Percentiles rank a stretch among this genome's conserved stretches.
Evolutionary conservation across 2,113 vertebrate genomes (phyloP).

Genomic region (Paracanthobrama guichenoti): DNA sequence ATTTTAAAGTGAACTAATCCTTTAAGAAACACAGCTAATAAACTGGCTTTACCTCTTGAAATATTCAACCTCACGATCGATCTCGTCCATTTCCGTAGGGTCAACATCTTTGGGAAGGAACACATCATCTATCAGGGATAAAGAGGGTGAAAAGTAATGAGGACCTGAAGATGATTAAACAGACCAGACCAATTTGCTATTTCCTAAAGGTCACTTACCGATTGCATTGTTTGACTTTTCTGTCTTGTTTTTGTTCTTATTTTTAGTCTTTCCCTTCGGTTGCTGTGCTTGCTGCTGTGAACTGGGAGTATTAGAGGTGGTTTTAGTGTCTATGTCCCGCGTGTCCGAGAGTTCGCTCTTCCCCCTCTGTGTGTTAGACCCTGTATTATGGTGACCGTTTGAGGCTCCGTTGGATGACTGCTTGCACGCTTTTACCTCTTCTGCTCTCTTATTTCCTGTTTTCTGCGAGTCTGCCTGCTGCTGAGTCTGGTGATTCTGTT

Average conservation of each 20-base stretch:
- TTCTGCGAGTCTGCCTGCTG: conserved; percentile 64
- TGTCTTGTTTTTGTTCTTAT: conserved; percentile 89
- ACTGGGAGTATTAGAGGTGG: conserved; percentile 50
- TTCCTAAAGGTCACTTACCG: conserved; percentile 72
- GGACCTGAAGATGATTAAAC: neutral
- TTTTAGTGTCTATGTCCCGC: conserved; percentile 66
- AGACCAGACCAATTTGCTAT: neutral
- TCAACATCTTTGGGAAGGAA: conserved; percentile 98
- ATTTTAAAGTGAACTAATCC: no score
- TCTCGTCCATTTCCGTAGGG: conserved; percentile 94
- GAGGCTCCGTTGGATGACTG: conserved; percentile 69
- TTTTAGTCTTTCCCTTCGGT: conserved; percentile 85
- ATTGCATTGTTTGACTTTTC: conserved; percentile 85
- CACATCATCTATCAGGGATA: conserved; percentile 84
- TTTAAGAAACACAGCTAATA: neutral
- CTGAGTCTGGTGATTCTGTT: conserved; percentile 59
- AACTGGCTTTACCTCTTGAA: conserved; percentile 87
- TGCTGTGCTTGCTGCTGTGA: conserved; percentile 78
- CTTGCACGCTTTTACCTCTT: conserved; percentile 70
- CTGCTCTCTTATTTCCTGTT: conserved; percentile 65
- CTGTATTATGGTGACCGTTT: conserved; percentile 49
- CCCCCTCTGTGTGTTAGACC: conserved; percentile 66
- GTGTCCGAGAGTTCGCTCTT: conserved; percentile 74
- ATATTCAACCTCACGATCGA: conserved; percentile 97
- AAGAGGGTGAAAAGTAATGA: neutral